Conservation (phyloP, 2,797 vertebrate species). For the Taenioides sp. region DNA sequence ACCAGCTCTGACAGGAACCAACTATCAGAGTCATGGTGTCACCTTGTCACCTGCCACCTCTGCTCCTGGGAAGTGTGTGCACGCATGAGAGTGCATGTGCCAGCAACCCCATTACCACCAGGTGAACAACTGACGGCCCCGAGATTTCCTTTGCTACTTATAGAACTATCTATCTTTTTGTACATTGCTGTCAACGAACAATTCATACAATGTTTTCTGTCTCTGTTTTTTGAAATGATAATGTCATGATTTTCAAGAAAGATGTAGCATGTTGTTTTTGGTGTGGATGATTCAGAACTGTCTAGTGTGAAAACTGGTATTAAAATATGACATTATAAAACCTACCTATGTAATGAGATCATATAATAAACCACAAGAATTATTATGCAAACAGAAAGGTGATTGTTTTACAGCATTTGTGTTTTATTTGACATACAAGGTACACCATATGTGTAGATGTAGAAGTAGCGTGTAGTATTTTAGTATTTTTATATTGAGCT, state of each 20-base stretch:
- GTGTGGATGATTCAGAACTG: no score
- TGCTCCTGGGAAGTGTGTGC: conserved; percentile 28
- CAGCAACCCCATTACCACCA: conserved; percentile 13
- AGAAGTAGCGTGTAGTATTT: no score
- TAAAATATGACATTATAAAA: no score
- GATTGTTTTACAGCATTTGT: no score
- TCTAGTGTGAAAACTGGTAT: no score
- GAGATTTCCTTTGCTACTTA: conserved; percentile 13
- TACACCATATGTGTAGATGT: no score
- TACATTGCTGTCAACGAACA: background rate
- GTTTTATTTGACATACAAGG: no score
- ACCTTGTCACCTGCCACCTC: conserved; percentile 63
- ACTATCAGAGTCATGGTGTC: conserved; percentile 63
- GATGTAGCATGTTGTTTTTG: background rate
- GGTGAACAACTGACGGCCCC: conserved; percentile 9
- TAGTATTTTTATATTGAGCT: no score
- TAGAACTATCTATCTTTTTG: conserved; percentile 9
- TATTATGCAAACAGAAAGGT: no score
- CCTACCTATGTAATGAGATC: no score
- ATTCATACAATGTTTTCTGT: background rate
- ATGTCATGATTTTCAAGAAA: background rate
- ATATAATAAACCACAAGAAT: no score
- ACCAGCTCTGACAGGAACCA: conserved; percentile 64
- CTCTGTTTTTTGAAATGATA: background rate
- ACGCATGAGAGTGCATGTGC: conserved; percentile 17